Conservation (phyloP, 2,888 invertebrate species). For the Bedellia somnulentella region DNA sequence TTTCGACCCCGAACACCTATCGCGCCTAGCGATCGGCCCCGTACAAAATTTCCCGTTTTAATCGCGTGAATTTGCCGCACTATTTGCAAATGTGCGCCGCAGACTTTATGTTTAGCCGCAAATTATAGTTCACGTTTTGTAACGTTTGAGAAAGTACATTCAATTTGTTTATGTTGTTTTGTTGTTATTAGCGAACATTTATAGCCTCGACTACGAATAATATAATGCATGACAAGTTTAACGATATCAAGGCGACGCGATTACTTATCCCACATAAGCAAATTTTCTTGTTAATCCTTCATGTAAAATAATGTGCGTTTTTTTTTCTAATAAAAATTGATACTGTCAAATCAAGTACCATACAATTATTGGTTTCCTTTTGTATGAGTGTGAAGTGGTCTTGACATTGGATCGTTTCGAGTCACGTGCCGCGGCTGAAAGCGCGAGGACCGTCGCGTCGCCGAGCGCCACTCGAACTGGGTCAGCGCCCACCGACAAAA, state of each 20-base stretch:
- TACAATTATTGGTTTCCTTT: no score
- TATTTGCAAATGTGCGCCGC: slow-evolving; percentile 40
- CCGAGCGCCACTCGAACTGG: slow-evolving; percentile 45
- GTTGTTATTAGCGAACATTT: background rate
- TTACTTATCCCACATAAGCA: no score
- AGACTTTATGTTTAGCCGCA: slow-evolving; percentile 26
- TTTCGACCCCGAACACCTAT: slow-evolving; percentile 54
- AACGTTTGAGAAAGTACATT: background rate
- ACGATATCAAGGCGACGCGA: no score
- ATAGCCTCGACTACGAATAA: no score
- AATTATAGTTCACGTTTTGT: slow-evolving; percentile 14
- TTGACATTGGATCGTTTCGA: slow-evolving; percentile 3
- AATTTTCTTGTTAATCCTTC: no score
- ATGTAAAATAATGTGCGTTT: no score
- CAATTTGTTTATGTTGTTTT: background rate
- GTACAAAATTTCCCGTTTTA: slow-evolving; percentile 43
- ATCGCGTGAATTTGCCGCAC: slow-evolving; percentile 45
- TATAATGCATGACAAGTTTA: no score
- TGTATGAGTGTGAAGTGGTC: background rate
- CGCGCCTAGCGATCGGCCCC: slow-evolving; percentile 52
- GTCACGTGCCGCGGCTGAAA: background rate
- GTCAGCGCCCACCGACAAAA: slow-evolving; percentile 55
- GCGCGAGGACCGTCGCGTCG: slow-evolving; percentile 7
- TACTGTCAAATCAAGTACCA: no score
- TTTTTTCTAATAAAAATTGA: no score